phyloP scores from a whole-genome alignment of 2,113 vertebrate genomes.

The Sapayoa aenigma region DNA sequence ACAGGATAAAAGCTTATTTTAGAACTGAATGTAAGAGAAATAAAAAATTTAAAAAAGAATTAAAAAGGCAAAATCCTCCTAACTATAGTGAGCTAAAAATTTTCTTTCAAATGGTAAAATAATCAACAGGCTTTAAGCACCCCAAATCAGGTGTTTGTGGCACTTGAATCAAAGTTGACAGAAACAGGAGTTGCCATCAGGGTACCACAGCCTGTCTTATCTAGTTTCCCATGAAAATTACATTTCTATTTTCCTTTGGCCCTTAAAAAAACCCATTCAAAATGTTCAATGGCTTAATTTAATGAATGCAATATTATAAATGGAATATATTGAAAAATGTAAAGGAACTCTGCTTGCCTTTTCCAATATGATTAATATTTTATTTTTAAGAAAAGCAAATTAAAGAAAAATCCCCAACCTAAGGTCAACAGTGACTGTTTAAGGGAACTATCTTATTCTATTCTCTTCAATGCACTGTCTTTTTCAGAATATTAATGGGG shows the following conservation, averaged over 20 bases:
- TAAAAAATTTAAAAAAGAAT: neutral
- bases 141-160: conserved; percentile 53
- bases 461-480: conserved; percentile 80
- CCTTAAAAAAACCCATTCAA: conserved; percentile 69
- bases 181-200: conserved; percentile 67
- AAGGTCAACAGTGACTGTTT: conserved; percentile 90
- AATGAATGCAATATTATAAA: conserved; percentile 80
- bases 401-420: conserved; percentile 86
- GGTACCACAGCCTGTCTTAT: conserved; percentile 61
- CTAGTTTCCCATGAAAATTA: conserved; percentile 71
- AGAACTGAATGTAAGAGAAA: neutral
- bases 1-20: neutral
- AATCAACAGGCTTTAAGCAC: conserved; percentile 49
- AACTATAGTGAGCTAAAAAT: conserved; percentile 5
- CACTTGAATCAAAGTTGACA: conserved; percentile 47
- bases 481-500: conserved; percentile 88
- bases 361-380: conserved; percentile 94
- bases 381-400: conserved; percentile 93
- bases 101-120: conserved; percentile 16
- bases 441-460: conserved; percentile 87
- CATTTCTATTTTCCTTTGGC: conserved; percentile 77
- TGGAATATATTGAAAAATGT: conserved; percentile 78
- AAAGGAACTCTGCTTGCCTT: conserved; percentile 79
- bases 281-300: conserved; percentile 77
- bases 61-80: neutral